A percentile compares a stretch with the other conserved stretches of the same genome.
phyloP scores from a whole-genome alignment of 1,140 invertebrate genomes.

The Myzus persicae region DNA sequence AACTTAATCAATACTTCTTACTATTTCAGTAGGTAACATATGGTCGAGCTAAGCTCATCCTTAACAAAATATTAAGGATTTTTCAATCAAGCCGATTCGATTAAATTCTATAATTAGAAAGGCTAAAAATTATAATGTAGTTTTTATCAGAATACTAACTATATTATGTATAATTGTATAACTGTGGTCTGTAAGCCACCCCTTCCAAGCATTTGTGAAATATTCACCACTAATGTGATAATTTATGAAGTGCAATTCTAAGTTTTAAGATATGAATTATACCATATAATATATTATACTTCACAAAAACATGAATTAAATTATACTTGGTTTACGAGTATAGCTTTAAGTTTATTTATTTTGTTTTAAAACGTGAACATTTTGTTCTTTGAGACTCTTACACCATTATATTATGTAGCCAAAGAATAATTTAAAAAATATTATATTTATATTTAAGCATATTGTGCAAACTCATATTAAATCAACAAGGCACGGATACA shows the following conservation, averaged over 20 bases:
- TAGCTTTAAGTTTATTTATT: neutral
- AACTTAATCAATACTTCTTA: too few relatives aligned
- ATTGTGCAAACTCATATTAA: neutral
- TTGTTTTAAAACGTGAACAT: neutral
- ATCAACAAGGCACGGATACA: neutral
- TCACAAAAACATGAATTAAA: neutral
- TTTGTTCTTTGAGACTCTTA: neutral
- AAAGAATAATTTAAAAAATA: neutral
- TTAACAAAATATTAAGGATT: neutral
- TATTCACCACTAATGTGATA: neutral
- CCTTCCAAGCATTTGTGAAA: neutral
- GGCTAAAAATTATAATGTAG: neutral
- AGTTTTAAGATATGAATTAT: neutral
- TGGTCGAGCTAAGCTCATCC: too few relatives aligned
- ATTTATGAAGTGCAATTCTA: neutral
- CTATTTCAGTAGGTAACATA: too few relatives aligned
- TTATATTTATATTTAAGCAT: neutral
- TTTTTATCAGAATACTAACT: neutral
- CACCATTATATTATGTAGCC: neutral
- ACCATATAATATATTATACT: neutral
- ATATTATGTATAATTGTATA: neutral
- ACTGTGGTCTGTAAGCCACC: neutral
- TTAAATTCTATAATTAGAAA: neutral
- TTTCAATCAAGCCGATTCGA: neutral
- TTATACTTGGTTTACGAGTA: neutral